These are phyloP conservation scores for Rotaria magnacalcarata DNA, from an alignment of 2,888 invertebrate species.

Conservation along the genomic window DNA sequence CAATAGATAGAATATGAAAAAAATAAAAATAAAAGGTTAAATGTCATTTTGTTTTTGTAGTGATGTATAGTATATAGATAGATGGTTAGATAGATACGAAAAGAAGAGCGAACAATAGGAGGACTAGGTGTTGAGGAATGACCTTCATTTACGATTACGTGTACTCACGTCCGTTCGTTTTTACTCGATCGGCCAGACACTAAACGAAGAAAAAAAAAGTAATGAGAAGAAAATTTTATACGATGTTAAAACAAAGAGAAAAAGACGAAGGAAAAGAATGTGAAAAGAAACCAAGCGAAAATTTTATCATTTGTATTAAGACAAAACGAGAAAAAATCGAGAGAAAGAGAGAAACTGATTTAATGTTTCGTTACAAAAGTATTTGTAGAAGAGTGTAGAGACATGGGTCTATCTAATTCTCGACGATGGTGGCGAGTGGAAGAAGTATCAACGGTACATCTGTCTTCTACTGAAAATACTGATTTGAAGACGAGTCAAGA, in stretches of 20 bases:
- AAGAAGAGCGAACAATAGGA: not conserved
- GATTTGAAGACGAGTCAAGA: not conserved
- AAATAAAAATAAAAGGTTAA: not conserved
- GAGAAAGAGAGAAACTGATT: not conserved
- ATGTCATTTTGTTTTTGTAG: constrained; percentile 4
- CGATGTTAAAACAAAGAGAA: not conserved
- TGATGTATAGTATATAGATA: not conserved
- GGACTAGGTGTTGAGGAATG: not conserved
- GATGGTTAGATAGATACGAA: not conserved
- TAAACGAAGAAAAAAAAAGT: not conserved
- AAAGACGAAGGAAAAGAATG: not conserved
- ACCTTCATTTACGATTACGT: not conserved
- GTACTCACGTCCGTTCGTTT: constrained; percentile 29
- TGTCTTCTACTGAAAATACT: not conserved
- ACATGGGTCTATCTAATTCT: not conserved
- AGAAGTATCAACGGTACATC: not conserved
- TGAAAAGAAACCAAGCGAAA: not conserved
- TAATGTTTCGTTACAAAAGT: not conserved
- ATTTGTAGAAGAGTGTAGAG: not conserved
- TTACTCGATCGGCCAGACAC: not conserved
- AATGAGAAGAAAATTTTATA: not conserved
- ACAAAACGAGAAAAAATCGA: not conserved
- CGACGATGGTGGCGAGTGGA: not conserved
- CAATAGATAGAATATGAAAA: not conserved
- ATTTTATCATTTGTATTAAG: not conserved